These are phyloP conservation scores for Hyles euphorbiae DNA, from an alignment of 1,140 invertebrate species.

Conservation along the genomic window DNA sequence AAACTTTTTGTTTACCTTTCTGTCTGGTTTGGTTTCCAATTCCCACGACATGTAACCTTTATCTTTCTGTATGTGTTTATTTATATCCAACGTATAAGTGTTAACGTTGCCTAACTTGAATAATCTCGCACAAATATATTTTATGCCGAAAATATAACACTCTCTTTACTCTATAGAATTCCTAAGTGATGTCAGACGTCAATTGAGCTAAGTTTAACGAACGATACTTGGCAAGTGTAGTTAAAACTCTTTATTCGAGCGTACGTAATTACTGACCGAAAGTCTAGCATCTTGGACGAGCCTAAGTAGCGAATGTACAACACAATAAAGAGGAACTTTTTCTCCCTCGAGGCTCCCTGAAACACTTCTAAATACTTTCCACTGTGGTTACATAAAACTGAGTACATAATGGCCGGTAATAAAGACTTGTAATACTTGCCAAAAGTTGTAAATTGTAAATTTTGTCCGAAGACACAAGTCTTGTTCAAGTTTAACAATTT, in stretches of 20 bases:
- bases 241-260: constrained; percentile 6
- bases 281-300: constrained; percentile 6
- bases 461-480: constrained; percentile 9
- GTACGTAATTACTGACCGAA: constrained; percentile 11
- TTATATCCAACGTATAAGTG: no score
- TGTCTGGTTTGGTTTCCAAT: no score
- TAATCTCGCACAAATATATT: no score
- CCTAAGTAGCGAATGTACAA: constrained; percentile 7
- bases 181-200: neutral
- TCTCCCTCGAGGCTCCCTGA: constrained; percentile 21
- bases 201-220: no score
- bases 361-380: constrained; percentile 32
- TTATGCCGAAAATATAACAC: no score
- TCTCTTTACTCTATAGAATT: no score
- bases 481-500: no score
- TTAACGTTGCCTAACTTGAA: no score
- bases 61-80: no score
- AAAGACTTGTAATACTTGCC: constrained; percentile 23
- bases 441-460: constrained; percentile 24
- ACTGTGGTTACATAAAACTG: constrained; percentile 33
- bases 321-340: constrained; percentile 27
- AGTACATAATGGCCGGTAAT: constrained; percentile 31
- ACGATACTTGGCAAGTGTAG: no score
- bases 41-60: no score
- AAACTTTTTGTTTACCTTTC: no score